Percentiles rank a stretch among this genome's conserved stretches.
Conservation (phyloP, 1,140 invertebrate genomes). For the Heliconius hewitsoni region DNA sequence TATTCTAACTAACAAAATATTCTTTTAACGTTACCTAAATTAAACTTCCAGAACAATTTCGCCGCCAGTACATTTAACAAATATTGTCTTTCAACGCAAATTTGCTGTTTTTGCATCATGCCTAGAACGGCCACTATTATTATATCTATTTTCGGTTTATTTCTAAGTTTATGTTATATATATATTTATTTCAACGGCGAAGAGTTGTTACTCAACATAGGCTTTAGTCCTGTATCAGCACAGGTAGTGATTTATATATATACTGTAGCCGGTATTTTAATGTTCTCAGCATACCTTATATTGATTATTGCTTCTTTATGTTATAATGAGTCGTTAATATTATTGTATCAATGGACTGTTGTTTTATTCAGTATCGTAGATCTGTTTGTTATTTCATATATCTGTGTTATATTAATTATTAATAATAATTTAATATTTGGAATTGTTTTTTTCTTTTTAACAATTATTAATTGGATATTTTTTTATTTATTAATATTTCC, state of each 20-base stretch:
- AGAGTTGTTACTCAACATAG: conserved; percentile 21
- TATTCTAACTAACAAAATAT: background rate
- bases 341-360: conserved; percentile 49
- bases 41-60: conserved; percentile 31
- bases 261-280: conserved; percentile 38
- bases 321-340: conserved; percentile 46
- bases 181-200: conserved; percentile 33
- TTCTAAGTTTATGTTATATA: conserved; percentile 40
- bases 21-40: background rate
- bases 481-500: conserved; percentile 45
- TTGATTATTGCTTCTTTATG: conserved; percentile 44
- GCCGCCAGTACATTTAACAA: conserved; percentile 39
- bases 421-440: conserved; percentile 27
- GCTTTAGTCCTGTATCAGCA: conserved; percentile 19
- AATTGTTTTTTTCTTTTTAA: conserved; percentile 26
- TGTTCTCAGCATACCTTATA: conserved; percentile 39
- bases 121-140: conserved; percentile 43
- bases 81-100: conserved; percentile 37
- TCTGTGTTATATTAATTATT: conserved; percentile 21
- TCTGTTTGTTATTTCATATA: conserved; percentile 34
- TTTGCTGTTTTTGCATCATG: conserved; percentile 44
- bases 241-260: conserved; percentile 42
- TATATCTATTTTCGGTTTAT: conserved; percentile 40
- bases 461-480: conserved; percentile 44
- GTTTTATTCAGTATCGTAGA: conserved; percentile 45